Conservation (phyloP, 2,113 vertebrate genomes). For the Loxodonta africana region DNA sequence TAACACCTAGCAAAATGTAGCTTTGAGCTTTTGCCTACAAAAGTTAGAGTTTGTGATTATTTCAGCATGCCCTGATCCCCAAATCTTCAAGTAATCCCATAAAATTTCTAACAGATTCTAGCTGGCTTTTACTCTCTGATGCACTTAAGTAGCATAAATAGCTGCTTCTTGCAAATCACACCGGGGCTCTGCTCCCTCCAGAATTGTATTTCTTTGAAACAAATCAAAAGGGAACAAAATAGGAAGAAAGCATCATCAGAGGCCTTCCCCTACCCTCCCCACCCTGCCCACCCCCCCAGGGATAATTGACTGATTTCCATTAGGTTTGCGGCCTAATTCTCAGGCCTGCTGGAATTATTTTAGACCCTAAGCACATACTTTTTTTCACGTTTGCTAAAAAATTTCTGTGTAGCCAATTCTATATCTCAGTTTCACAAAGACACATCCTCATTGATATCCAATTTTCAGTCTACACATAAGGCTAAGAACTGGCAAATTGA, state of each 20-base stretch:
- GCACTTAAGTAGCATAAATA: neutral
- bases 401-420: no score
- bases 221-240: neutral
- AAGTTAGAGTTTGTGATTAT: constrained; percentile 22
- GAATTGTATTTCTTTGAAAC: constrained; percentile 13
- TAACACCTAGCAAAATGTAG: neutral
- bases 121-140: neutral
- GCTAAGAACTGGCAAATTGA: neutral
- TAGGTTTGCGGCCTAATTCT: neutral
- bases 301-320: neutral
- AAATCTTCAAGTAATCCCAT: neutral
- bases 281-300: no score
- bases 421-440: neutral
- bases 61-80: neutral
- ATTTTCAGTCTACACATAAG: neutral
- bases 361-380: neutral
- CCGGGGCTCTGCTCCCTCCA: neutral
- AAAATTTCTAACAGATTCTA: neutral
- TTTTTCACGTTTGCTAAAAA: neutral
- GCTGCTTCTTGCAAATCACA: no score
- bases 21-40: neutral
- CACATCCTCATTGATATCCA: neutral
- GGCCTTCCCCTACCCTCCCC: no score
- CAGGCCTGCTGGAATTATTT: neutral
- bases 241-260: constrained; percentile 5